Conservation (phyloP, 2,113 vertebrate species). For the Menidia beryllina region DNA sequence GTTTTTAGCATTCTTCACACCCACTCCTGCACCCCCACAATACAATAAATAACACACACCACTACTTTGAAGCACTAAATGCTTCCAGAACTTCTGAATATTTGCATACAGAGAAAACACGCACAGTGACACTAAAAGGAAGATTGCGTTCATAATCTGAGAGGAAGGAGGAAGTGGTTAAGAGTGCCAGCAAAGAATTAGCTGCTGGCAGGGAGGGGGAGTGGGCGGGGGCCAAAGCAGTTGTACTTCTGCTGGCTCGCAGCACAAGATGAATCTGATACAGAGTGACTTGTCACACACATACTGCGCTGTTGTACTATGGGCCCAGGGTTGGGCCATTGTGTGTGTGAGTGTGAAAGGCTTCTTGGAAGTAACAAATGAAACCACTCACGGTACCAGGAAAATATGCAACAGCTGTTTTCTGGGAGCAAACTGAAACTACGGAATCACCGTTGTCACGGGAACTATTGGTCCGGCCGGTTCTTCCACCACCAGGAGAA, state of each 20-base stretch:
- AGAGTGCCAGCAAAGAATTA: slow-evolving; percentile 2
- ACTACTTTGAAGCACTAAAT: no score
- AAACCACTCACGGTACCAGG: background rate
- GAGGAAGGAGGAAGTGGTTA: background rate
- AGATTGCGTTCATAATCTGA: background rate
- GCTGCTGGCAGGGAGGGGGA: background rate
- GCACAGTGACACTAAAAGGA: no score
- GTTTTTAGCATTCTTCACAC: no score
- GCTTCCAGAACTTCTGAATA: no score
- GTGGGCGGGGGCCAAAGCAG: slow-evolving; percentile 15
- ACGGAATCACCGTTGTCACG: background rate
- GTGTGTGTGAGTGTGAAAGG: slow-evolving; percentile 17
- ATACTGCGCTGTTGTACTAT: no score
- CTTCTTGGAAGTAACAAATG: slow-evolving; percentile 18
- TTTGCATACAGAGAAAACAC: no score
- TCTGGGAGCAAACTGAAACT: slow-evolving; percentile 10
- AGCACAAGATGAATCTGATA: background rate
- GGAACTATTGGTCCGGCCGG: background rate
- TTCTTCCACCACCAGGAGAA: no score
- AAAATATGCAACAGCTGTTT: slow-evolving; percentile 7
- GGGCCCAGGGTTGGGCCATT: slow-evolving; percentile 8
- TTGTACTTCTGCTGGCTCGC: background rate
- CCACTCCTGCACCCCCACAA: no score
- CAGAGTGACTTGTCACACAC: background rate
- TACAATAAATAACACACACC: no score